Evolutionary conservation across 2,888 invertebrate species (phyloP), one percentile per base, ranked within the genome.

Genomic region (Miltochrista miniata): DNA sequence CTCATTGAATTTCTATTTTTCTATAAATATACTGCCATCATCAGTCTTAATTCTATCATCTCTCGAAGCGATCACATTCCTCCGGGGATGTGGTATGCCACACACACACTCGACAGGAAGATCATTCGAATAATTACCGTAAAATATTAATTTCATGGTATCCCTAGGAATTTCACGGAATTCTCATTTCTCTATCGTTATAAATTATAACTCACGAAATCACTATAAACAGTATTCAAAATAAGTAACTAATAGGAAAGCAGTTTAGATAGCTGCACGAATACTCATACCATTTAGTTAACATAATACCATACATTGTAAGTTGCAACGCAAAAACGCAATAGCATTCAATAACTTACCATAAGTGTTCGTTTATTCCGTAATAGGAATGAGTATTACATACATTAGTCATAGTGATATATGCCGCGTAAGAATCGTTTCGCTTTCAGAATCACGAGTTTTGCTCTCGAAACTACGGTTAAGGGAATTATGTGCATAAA

Each of bases 361-460:
- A 69, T 68, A 69, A 66, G 51, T 43, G 67, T 55, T 45, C 42
- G 52, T 55, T 69, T 51, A 55, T 61, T 52, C 70, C 70, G 52
- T 68, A 68, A 69, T 66, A 62, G 67, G 67, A 60, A 58, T 62
- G 56, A 66, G 66, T 54, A 58, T 53, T 61, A 51, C 54, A 63
- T 59, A 64, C 64, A 69, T 68, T 68, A 63, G 63, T 65, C 57
- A 61, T 48, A 54, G 64, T 63, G 67, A 66, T 61, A 64, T 66
- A 69, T 59, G 64, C 67, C 55, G 68, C 64, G 67, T 67, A 69
- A 66, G 61, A 70, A 70, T 58, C 61, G 61, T 72, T 77, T 90
- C 86, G 76, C 89, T 90, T 87, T 88, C 87, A 76, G 83, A 85
- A 84, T 82, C 82, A 84, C 77, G 79, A 78, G 80, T 83, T 81